Conservation (phyloP, 2,113 vertebrate genomes). For the Poeciliopsis occidentalis region DNA sequence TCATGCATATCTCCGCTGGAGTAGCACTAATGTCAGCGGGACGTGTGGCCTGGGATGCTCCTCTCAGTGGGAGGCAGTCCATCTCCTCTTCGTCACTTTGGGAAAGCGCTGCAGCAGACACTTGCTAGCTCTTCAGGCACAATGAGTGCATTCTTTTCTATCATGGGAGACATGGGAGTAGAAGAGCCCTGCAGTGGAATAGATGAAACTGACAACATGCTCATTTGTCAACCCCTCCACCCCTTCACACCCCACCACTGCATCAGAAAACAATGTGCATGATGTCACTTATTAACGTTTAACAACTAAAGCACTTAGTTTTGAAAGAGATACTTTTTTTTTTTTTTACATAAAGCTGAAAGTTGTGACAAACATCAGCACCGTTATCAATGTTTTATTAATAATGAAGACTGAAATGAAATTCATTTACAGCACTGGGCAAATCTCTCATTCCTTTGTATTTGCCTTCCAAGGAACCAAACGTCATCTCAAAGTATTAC, state of each 20-base stretch:
- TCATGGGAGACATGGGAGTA: slow-evolving; percentile 31
- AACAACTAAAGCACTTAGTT: slow-evolving; percentile 20
- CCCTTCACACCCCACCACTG: background rate
- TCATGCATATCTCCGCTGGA: slow-evolving; percentile 30
- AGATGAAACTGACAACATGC: slow-evolving; percentile 28
- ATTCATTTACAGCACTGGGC: background rate
- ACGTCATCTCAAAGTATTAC: background rate
- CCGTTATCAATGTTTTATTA: slow-evolving; percentile 12
- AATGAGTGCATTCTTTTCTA: slow-evolving; percentile 55
- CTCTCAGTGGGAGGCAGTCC: slow-evolving; percentile 18
- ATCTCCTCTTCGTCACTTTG: slow-evolving; percentile 4
- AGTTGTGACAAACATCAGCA: background rate
- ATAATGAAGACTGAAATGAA: background rate
- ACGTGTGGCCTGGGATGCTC: slow-evolving; percentile 33
- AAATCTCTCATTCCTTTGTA: background rate
- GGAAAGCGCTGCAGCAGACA: slow-evolving; percentile 10
- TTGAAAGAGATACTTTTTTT: background rate
- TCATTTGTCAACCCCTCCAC: slow-evolving; percentile 26
- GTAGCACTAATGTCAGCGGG: slow-evolving; percentile 35
- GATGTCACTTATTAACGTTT: slow-evolving; percentile 16
- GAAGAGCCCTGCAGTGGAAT: slow-evolving; percentile 19
- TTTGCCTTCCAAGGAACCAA: background rate
- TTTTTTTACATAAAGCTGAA: background rate
- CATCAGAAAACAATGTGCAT: slow-evolving; percentile 14
- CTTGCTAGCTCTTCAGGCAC: slow-evolving; percentile 25